Conservation (phyloP, 2,888 invertebrate genomes). For the Aphidius colemani region DNA sequence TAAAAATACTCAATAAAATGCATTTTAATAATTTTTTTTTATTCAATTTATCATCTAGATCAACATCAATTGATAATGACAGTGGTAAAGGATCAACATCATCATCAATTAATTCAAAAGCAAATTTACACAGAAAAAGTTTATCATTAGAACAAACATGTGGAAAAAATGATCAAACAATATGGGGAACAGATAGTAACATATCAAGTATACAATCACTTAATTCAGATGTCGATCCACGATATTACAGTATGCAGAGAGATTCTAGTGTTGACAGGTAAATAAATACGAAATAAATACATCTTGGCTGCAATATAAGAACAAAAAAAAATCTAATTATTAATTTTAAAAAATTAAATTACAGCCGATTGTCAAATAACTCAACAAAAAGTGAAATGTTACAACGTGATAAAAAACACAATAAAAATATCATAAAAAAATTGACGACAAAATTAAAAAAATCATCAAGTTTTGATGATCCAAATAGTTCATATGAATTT, state of each 20-base stretch:
- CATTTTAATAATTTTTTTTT: constrained; percentile 17
- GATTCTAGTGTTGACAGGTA: constrained; percentile 81
- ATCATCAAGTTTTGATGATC: constrained; percentile 80
- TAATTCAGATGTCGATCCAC: constrained; percentile 66
- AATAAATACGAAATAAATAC: background rate
- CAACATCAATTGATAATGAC: constrained; percentile 70
- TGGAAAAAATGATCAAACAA: constrained; percentile 58
- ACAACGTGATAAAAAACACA: constrained; percentile 77
- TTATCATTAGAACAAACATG: constrained; percentile 73
- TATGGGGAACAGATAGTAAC: constrained; percentile 86
- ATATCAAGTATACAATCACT: constrained; percentile 82
- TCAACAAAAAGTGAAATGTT: constrained; percentile 84
- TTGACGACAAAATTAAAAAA: constrained; percentile 81
- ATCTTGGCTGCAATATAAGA: too few species aligned
- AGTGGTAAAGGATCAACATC: constrained; percentile 55
- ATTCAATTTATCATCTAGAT: constrained; percentile 57
- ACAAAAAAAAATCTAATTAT: constrained; percentile 15
- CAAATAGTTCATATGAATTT: constrained; percentile 53
- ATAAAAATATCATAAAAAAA: constrained; percentile 81
- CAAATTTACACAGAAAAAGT: constrained; percentile 71
- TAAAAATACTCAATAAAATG: constrained; percentile 8
- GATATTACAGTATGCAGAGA: constrained; percentile 68
- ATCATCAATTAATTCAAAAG: constrained; percentile 59
- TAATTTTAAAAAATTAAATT: constrained; percentile 24
- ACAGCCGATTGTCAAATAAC: constrained; percentile 77